phyloP scores from a whole-genome alignment of 2,888 invertebrate genomes.

The Tetragonisca angustula region DNA sequence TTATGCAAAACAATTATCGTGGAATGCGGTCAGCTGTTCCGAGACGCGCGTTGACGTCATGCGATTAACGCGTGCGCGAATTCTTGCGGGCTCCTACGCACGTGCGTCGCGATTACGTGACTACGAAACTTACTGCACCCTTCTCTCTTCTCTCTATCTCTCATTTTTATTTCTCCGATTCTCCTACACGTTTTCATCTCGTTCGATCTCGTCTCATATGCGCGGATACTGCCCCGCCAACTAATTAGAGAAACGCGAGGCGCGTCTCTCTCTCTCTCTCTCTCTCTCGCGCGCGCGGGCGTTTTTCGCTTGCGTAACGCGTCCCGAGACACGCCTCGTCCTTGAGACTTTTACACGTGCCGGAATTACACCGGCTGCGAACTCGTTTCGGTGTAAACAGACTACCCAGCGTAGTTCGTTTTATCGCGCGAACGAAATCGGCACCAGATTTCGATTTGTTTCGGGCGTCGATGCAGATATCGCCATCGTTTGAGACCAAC shows the following conservation, averaged over 20 bases:
- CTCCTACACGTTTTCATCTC: background rate
- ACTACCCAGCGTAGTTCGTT: background rate
- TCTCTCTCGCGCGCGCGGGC: background rate
- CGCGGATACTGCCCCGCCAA: background rate
- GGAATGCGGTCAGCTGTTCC: constrained; percentile 83
- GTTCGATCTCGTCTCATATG: background rate
- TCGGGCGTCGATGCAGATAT: background rate
- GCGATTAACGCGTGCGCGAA: constrained; percentile 68
- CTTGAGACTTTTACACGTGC: constrained; percentile 67
- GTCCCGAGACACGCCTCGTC: constrained; percentile 52
- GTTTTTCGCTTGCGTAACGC: constrained; percentile 58
- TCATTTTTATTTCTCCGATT: background rate
- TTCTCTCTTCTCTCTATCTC: background rate
- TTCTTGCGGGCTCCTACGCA: constrained; percentile 62
- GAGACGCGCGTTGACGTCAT: constrained; percentile 79
- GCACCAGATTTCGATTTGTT: background rate
- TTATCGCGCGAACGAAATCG: constrained; percentile 30
- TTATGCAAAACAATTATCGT: constrained; percentile 83
- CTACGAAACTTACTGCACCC: constrained; percentile 21
- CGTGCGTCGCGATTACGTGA: constrained; percentile 50
- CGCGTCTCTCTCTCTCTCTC: background rate
- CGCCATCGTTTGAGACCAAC: background rate
- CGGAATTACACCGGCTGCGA: constrained; percentile 55
- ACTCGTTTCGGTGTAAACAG: constrained; percentile 39
- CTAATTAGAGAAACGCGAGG: constrained; percentile 45